A percentile compares a stretch with the other conserved stretches of the same genome.
phyloP scores from a whole-genome alignment of 2,888 invertebrate genomes.

The Tolmerus cingulatus region DNA sequence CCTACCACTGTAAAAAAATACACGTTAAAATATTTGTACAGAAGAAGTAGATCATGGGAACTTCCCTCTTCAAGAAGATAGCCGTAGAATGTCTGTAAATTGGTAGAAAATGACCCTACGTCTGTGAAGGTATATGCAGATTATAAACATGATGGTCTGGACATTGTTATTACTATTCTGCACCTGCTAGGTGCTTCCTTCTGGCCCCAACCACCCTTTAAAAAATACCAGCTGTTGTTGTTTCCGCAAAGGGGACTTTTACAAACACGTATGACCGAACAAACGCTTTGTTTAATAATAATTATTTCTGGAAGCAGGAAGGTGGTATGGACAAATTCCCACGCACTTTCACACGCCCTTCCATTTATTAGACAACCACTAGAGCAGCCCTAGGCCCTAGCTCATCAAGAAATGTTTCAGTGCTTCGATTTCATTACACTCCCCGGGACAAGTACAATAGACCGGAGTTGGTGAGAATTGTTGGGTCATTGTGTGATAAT shows the following conservation, averaged over 20 bases:
- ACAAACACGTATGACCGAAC: not conserved
- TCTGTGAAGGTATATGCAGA: not conserved
- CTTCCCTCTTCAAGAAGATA: not conserved
- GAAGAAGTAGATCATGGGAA: not conserved
- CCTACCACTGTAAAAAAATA: not conserved
- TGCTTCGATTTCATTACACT: not conserved
- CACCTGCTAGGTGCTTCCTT: not conserved
- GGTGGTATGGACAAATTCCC: not conserved
- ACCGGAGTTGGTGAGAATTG: constrained; percentile 3
- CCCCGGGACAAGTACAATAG: not conserved
- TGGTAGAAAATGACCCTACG: not conserved
- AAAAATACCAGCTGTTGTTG: not conserved
- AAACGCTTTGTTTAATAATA: not conserved
- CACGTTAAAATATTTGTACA: not conserved
- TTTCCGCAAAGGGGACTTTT: not conserved
- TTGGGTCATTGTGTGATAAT: constrained; percentile 16
- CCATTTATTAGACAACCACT: not conserved
- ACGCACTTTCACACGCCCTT: not conserved
- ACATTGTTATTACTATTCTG: not conserved
- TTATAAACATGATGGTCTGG: not conserved
- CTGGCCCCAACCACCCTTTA: not conserved
- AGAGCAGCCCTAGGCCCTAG: not conserved
- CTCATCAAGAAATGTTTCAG: not conserved
- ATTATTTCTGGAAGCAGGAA: not conserved
- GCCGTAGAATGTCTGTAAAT: not conserved